phyloP scores from a whole-genome alignment of 2,888 invertebrate genomes.

The Eupeodes latifasciatus region DNA sequence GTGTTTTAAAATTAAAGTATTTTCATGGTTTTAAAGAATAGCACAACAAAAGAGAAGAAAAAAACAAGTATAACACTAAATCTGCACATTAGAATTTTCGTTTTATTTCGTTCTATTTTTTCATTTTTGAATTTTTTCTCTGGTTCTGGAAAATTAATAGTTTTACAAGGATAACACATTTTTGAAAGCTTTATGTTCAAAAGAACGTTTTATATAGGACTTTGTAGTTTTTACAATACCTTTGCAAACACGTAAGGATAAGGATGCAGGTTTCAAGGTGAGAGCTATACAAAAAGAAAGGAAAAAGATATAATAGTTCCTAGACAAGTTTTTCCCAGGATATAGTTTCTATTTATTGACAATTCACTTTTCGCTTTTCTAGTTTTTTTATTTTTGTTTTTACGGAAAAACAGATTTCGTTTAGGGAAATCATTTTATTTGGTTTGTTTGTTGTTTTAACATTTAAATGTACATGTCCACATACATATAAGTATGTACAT shows the following conservation, averaged over 20 bases:
- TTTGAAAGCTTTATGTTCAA: slow-evolving; percentile 36
- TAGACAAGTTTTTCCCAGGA: background rate
- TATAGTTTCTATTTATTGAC: background rate
- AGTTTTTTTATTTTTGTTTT: background rate
- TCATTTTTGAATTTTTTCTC: slow-evolving; percentile 18
- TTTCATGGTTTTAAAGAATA: background rate
- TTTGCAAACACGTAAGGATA: background rate
- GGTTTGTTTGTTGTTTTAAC: background rate
- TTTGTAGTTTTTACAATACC: background rate
- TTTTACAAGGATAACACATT: slow-evolving; percentile 67
- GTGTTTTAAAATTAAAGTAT: too few species aligned
- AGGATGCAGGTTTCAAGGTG: background rate
- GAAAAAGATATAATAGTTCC: background rate
- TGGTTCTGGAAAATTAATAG: slow-evolving; percentile 61
- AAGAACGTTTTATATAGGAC: slow-evolving; percentile 6
- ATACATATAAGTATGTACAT: too few species aligned
- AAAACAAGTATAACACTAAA: background rate
- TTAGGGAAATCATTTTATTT: background rate
- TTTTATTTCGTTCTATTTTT: too few species aligned
- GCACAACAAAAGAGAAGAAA: background rate
- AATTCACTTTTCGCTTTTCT: background rate
- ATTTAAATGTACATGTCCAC: too few species aligned
- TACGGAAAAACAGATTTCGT: background rate
- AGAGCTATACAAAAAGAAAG: background rate
- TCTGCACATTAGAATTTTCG: background rate